phyloP scores from a whole-genome alignment of 53 echinoderm and acorn worm genomes.

The Arbacia lixula region DNA sequence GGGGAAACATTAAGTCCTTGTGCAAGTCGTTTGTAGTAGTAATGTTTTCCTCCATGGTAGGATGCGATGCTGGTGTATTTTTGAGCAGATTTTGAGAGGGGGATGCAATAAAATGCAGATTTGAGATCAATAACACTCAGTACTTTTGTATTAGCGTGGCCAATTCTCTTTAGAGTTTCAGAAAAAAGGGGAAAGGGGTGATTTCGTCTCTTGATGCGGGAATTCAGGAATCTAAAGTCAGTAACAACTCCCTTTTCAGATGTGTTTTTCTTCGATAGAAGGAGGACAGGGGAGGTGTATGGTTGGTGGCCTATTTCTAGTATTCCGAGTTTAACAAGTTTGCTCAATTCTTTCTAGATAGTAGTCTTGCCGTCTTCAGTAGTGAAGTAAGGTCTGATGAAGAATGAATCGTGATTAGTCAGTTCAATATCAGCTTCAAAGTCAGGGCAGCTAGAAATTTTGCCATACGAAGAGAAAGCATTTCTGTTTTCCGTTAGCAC shows the following conservation, averaged over 20 bases:
- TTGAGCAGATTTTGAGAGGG: constrained; percentile 45
- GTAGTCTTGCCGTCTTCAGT: constrained; percentile 44
- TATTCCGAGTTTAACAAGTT: constrained; percentile 62
- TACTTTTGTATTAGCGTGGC: constrained; percentile 53
- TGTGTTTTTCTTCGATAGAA: constrained; percentile 54
- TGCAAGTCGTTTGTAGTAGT: constrained; percentile 58
- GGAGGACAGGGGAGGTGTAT: constrained; percentile 65
- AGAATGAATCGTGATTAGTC: constrained; percentile 56
- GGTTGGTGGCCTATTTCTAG: constrained; percentile 59
- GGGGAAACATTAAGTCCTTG: constrained; percentile 59
- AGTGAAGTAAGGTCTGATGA: constrained; percentile 56
- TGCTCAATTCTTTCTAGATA: constrained; percentile 48
- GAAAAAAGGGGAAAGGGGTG: constrained; percentile 59
- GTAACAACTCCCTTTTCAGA: constrained; percentile 66
- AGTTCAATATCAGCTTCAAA: constrained; percentile 61
- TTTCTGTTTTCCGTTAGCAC: constrained; percentile 49
- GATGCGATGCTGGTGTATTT: constrained; percentile 64
- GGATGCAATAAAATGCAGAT: constrained; percentile 59
- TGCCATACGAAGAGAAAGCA: constrained; percentile 59
- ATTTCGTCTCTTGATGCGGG: constrained; percentile 40
- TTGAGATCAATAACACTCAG: constrained; percentile 59
- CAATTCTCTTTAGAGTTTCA: constrained; percentile 55
- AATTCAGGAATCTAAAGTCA: constrained; percentile 62
- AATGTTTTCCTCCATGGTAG: constrained; percentile 67
- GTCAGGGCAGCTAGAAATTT: constrained; percentile 54